Evolutionary conservation across 2,888 invertebrate species (phyloP).

Genomic region (Heliconius charithonia): DNA sequence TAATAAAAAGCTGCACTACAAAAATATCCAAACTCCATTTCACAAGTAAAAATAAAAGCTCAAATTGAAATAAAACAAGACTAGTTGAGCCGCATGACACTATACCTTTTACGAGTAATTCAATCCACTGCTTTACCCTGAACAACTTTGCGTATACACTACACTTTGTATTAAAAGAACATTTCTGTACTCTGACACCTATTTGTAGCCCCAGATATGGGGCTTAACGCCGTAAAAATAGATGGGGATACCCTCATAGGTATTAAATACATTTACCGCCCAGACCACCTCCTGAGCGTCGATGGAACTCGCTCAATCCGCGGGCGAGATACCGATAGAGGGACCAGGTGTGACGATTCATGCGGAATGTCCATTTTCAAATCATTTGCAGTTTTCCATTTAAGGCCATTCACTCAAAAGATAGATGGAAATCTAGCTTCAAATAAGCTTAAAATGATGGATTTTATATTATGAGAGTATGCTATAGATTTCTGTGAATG

Average conservation of each 20-base stretch:
- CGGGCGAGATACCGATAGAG: constrained; percentile 28
- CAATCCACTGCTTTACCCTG: constrained; percentile 17
- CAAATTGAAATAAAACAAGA: not conserved
- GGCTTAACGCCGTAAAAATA: no score
- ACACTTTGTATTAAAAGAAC: not conserved
- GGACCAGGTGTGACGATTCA: constrained; percentile 14
- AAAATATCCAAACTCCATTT: no score
- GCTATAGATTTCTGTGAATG: not conserved
- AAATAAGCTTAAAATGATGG: not conserved
- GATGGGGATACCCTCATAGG: constrained; percentile 6
- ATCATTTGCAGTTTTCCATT: constrained; percentile 11
- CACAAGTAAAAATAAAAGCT: not conserved
- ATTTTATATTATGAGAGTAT: not conserved
- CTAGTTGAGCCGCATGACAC: constrained; percentile 11
- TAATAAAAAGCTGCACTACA: no score
- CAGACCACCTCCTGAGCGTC: constrained; percentile 36
- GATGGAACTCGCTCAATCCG: constrained; percentile 38
- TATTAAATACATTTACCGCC: constrained; percentile 32
- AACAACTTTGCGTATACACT: constrained; percentile 22
- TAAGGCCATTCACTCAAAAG: constrained; percentile 13
- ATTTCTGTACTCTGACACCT: constrained; percentile 27
- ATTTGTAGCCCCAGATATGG: constrained; percentile 32
- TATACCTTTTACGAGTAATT: constrained; percentile 17
- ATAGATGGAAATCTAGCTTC: not conserved
- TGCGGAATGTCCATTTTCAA: constrained; percentile 5